Conservation (phyloP, 1,140 invertebrate species). For the Gerris buenoi region DNA sequence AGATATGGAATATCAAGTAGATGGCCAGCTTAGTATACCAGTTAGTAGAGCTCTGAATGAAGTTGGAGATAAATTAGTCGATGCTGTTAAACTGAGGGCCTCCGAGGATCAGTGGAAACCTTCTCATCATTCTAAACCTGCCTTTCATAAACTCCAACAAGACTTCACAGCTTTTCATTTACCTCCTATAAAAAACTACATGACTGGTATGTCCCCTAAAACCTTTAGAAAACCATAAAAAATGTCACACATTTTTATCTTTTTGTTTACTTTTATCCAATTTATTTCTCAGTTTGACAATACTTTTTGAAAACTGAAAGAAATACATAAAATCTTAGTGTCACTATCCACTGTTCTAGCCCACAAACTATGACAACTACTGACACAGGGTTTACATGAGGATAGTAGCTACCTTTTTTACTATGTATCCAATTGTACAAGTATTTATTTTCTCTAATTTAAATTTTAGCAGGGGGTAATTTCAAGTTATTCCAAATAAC, state of each 20-base stretch:
- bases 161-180: conserved; percentile 10
- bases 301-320: too few relatives aligned
- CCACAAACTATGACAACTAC: too few relatives aligned
- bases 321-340: too few relatives aligned
- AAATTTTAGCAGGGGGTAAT: background rate
- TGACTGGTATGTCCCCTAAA: conserved; percentile 38
- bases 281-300: too few relatives aligned
- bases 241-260: too few relatives aligned
- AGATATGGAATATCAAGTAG: conserved; percentile 69
- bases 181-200: conserved; percentile 26
- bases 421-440: background rate
- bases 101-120: conserved; percentile 56
- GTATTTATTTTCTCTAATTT: background rate
- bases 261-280: too few relatives aligned
- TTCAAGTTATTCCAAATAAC: background rate
- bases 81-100: conserved; percentile 51
- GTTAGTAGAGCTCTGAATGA: conserved; percentile 45
- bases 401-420: background rate
- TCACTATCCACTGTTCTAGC: too few relatives aligned
- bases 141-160: conserved; percentile 12
- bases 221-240: too few relatives aligned
- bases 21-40: conserved; percentile 55
- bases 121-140: conserved; percentile 41
- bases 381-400: background rate
- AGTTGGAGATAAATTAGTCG: conserved; percentile 54